A percentile compares a stretch with the other conserved stretches of the same genome.
These are phyloP conservation scores for Vimba vimba DNA, from an alignment of 2,113 vertebrate genomes.

Conservation along the genomic window DNA sequence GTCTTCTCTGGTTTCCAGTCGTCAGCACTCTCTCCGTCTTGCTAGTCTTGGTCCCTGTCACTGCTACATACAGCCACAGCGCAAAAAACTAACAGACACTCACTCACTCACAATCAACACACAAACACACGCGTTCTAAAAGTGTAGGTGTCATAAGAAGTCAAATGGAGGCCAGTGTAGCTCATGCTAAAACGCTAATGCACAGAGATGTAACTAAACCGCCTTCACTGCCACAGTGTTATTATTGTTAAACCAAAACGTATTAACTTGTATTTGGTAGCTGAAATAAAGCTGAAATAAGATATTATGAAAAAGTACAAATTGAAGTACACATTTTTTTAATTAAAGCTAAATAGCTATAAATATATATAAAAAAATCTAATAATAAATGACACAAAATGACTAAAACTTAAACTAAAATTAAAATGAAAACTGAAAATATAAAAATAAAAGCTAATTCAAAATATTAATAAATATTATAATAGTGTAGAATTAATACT, in stretches of 20 bases:
- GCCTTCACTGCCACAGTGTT: background rate
- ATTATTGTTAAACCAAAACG: background rate
- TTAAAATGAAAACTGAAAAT: too few relatives aligned
- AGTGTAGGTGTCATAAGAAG: constrained; percentile 6
- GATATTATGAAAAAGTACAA: background rate
- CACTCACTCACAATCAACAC: background rate
- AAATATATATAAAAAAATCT: too few relatives aligned
- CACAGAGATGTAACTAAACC: background rate
- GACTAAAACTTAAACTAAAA: background rate
- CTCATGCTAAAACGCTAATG: background rate
- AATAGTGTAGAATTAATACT: too few relatives aligned
- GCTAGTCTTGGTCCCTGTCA: background rate
- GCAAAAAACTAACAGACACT: constrained; percentile 36
- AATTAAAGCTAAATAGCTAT: too few relatives aligned
- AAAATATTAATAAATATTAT: too few relatives aligned
- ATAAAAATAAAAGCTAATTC: too few relatives aligned
- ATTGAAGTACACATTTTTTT: too few relatives aligned
- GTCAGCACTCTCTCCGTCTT: constrained; percentile 46
- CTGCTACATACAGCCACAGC: background rate
- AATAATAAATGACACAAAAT: too few relatives aligned
- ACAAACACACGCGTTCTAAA: constrained; percentile 23
- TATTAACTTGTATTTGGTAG: background rate
- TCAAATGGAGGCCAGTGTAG: background rate
- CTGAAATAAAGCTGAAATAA: background rate
- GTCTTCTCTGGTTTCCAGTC: constrained; percentile 45